A percentile compares a stretch with the other conserved stretches of the same genome.
Evolutionary conservation across 2,113 vertebrate species (phyloP).

Genomic region (Platysternon megacephalum): DNA sequence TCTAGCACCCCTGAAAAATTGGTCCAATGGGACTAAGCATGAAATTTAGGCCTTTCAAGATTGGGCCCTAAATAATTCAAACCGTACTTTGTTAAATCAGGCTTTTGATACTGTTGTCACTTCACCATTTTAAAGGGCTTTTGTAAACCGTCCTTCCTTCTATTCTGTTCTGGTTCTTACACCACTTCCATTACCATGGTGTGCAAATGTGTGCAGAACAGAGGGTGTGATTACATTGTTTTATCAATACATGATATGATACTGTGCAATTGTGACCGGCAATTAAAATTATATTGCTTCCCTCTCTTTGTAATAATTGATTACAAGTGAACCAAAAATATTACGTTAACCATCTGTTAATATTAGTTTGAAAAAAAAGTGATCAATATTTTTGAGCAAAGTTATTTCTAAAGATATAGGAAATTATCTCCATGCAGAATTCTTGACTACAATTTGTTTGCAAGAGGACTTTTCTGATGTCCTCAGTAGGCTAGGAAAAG

Average conservation of each 20-base stretch:
- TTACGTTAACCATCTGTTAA: constrained; percentile 66
- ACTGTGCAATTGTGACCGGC: constrained; percentile 12
- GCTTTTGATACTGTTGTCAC: constrained; percentile 21
- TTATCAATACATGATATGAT: background rate
- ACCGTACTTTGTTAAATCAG: background rate
- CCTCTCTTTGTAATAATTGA: constrained; percentile 54
- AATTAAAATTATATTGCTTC: constrained; percentile 38
- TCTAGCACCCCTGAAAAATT: background rate
- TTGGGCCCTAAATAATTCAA: background rate
- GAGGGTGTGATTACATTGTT: constrained; percentile 34
- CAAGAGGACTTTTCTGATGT: constrained; percentile 22
- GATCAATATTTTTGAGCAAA: constrained; percentile 46
- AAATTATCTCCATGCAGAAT: constrained; percentile 42
- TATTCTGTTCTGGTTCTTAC: constrained; percentile 47
- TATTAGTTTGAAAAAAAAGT: constrained; percentile 51
- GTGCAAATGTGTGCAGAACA: background rate
- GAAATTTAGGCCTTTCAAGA: background rate
- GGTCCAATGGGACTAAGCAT: background rate
- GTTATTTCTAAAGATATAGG: constrained; percentile 18
- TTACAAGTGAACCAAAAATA: constrained; percentile 24
- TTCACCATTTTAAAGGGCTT: constrained; percentile 4
- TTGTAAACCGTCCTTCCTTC: constrained; percentile 36
- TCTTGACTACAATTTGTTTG: constrained; percentile 45
- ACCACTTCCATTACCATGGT: background rate
- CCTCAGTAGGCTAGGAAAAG: background rate